Conservation (phyloP, 1,140 invertebrate species). For the Reticulitermes speratus region DNA sequence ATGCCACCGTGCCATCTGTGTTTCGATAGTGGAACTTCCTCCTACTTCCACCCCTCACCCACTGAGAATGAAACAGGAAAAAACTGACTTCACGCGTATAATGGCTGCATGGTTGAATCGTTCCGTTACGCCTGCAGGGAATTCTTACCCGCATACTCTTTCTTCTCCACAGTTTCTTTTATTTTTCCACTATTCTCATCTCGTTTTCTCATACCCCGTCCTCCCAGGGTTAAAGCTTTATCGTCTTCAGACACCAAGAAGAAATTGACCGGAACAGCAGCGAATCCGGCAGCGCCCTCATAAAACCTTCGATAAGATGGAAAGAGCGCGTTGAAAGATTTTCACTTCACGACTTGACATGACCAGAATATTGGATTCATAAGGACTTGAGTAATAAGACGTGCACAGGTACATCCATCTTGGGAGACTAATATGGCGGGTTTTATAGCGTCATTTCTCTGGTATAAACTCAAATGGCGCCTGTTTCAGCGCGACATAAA, state of each 20-base stretch:
- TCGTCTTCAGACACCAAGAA: constrained; percentile 16
- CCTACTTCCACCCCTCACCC: not conserved
- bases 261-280: constrained; percentile 26
- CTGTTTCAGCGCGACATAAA: not conserved
- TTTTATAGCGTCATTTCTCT: constrained; percentile 7
- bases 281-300: not conserved
- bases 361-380: not conserved
- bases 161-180: not conserved
- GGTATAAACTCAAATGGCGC: not conserved
- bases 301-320: not conserved
- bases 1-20: constrained; percentile 5
- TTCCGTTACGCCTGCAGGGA: constrained; percentile 19
- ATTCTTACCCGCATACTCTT: constrained; percentile 15
- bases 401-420: not conserved
- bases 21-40: constrained; percentile 4
- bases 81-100: not conserved
- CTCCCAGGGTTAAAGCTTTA: constrained; percentile 1
- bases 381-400: not conserved
- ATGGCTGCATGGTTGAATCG: constrained; percentile 23
- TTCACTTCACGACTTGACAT: not conserved
- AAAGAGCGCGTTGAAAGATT: constrained; percentile 8
- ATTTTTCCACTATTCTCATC: not conserved
- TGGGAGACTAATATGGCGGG: not conserved
- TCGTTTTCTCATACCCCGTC: not conserved
- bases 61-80: not conserved